Conservation (phyloP, 2,888 invertebrate species). For the Gymnoscelis rufifasciata region DNA sequence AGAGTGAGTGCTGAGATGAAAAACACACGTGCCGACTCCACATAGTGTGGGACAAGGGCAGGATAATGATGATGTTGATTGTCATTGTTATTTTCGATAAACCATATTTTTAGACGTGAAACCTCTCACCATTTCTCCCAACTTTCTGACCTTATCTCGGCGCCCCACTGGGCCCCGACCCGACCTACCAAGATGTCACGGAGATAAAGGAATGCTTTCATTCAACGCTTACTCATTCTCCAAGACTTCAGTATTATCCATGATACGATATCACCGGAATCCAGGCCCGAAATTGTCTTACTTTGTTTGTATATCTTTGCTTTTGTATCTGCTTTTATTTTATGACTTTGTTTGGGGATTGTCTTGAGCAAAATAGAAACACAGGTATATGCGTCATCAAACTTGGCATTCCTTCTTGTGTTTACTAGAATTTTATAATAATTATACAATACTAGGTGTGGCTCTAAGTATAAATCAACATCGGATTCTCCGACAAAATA, state of each 20-base stretch:
- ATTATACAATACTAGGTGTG: no score
- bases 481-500: no score
- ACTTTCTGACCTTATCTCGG: constrained; percentile 5
- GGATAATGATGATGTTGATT: no score
- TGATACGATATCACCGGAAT: constrained; percentile 1
- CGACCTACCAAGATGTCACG: constrained; percentile 28
- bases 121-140: constrained; percentile 7
- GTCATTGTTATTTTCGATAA: no score
- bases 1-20: no score
- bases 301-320: constrained; percentile 18
- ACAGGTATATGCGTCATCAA: neutral
- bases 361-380: neutral
- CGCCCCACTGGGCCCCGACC: constrained; percentile 20
- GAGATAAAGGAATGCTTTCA: constrained; percentile 26
- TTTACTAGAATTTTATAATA: no score
- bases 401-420: neutral
- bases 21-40: no score
- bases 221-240: constrained; percentile 26
- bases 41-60: no score
- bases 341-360: neutral
- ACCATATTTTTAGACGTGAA: no score
- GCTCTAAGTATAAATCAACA: no score
- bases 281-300: constrained; percentile 6
- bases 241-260: constrained; percentile 8
- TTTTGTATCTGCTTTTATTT: neutral